Percentiles rank a stretch among this genome's conserved stretches.
Evolutionary conservation across 2,113 vertebrate species (phyloP).

Genomic region (Myotis yumanensis): DNA sequence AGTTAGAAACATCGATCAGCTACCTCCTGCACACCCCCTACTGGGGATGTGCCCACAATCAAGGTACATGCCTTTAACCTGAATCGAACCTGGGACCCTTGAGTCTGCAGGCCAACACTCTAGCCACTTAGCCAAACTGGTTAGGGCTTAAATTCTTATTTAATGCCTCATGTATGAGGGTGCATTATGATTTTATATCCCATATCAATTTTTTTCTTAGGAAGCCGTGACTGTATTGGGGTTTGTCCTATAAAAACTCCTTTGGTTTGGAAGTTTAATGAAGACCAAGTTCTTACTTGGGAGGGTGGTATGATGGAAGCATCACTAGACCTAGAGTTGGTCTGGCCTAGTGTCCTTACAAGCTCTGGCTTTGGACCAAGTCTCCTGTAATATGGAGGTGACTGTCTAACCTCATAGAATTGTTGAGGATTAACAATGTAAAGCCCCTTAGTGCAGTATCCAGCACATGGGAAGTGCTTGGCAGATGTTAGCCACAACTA

Average conservation of each 20-base stretch:
- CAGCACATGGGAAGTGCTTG: background rate
- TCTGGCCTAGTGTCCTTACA: background rate
- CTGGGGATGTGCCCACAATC: too few relatives aligned
- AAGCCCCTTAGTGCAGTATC: background rate
- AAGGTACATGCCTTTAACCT: too few relatives aligned
- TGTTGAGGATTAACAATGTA: background rate
- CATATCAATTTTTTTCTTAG: background rate
- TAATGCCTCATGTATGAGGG: background rate
- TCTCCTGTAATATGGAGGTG: background rate
- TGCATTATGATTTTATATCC: background rate
- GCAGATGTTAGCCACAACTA: background rate
- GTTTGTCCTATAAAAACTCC: background rate
- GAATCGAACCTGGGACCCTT: too few relatives aligned
- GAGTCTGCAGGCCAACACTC: too few relatives aligned
- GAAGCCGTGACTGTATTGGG: background rate
- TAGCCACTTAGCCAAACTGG: too few relatives aligned
- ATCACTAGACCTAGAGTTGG: background rate
- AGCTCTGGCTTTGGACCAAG: background rate
- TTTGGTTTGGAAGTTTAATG: constrained; percentile 15
- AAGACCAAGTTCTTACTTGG: background rate
- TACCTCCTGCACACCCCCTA: too few relatives aligned
- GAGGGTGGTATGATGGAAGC: background rate
- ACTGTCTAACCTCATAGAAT: background rate
- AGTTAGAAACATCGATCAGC: too few relatives aligned
- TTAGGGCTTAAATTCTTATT: background rate